phyloP scores from a whole-genome alignment of 2,888 invertebrate genomes.

The Macrophya annulata region DNA sequence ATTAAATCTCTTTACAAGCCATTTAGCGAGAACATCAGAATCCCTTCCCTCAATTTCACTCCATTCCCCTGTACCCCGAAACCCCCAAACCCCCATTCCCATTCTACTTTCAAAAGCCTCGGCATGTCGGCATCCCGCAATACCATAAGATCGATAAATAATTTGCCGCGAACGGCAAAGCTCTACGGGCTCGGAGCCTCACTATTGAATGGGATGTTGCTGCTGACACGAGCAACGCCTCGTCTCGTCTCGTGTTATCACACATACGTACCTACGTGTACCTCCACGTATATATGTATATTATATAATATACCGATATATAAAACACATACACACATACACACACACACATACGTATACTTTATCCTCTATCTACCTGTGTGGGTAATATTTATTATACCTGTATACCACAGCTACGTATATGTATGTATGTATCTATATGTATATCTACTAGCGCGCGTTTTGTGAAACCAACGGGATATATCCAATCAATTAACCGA shows the following conservation, averaged over 20 bases:
- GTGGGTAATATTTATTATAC: conserved; percentile 6
- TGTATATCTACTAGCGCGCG: neutral
- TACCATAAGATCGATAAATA: conserved; percentile 66
- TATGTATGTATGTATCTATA: neutral
- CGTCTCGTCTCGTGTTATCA: neutral
- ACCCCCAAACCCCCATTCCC: neutral
- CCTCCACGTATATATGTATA: no score
- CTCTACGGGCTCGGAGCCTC: conserved; percentile 55
- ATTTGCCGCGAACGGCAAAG: conserved; percentile 63
- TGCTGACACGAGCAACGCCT: conserved; percentile 62
- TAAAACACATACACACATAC: neutral
- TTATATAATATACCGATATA: no score
- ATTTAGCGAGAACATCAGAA: conserved; percentile 56
- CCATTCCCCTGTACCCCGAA: neutral
- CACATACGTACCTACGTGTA: neutral
- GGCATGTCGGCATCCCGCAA: conserved; percentile 43
- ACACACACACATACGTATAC: neutral
- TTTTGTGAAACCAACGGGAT: conserved; percentile 2
- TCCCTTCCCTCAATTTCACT: conserved; percentile 40
- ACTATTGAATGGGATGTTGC: conserved; percentile 52
- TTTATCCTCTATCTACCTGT: neutral
- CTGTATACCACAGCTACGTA: neutral
- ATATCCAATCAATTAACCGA: conserved; percentile 47
- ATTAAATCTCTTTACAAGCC: conserved; percentile 54
- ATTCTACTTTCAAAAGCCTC: conserved; percentile 33